Conservation (phyloP, 2,797 vertebrate genomes). For the Carapus acus region DNA sequence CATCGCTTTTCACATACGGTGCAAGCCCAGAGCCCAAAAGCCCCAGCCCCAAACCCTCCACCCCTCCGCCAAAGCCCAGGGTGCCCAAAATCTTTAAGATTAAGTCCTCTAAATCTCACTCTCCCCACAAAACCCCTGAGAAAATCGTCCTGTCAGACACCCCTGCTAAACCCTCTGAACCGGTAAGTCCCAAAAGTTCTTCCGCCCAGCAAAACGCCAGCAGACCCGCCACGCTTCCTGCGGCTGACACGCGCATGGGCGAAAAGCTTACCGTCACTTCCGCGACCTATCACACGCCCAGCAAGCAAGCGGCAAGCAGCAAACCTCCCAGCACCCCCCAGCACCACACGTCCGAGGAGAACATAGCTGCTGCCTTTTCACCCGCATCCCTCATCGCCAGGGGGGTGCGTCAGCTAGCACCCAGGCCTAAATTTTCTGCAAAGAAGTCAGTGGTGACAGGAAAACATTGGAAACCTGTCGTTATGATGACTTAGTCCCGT, state of each 20-base stretch:
- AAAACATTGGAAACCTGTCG: constrained; percentile 91
- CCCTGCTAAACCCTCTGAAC: constrained; percentile 69
- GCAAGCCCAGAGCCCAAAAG: constrained; percentile 71
- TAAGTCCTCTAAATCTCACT: constrained; percentile 41
- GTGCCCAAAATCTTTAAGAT: constrained; percentile 45
- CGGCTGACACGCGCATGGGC: constrained; percentile 60
- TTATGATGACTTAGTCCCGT: constrained; percentile 76
- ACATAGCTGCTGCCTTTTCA: constrained; percentile 60
- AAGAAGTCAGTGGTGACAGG: constrained; percentile 80
- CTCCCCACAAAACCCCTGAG: constrained; percentile 41
- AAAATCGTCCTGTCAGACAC: constrained; percentile 40
- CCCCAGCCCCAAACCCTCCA: constrained; percentile 52
- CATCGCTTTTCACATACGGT: constrained; percentile 89
- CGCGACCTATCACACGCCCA: constrained; percentile 42
- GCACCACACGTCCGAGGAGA: constrained; percentile 49
- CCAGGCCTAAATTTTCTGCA: constrained; percentile 92
- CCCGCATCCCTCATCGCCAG: constrained; percentile 67
- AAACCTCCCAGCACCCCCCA: constrained; percentile 45
- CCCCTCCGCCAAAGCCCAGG: constrained; percentile 54
- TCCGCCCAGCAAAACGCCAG: constrained; percentile 44
- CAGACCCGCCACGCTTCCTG: constrained; percentile 68
- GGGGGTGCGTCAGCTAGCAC: constrained; percentile 77
- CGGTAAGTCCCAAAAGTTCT: constrained; percentile 66
- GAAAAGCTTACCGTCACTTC: constrained; percentile 61
- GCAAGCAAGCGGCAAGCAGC: constrained; percentile 47